Evolutionary conservation across 2,113 vertebrate genomes (phyloP).

Genomic region (Cheirogaleus medius): DNA sequence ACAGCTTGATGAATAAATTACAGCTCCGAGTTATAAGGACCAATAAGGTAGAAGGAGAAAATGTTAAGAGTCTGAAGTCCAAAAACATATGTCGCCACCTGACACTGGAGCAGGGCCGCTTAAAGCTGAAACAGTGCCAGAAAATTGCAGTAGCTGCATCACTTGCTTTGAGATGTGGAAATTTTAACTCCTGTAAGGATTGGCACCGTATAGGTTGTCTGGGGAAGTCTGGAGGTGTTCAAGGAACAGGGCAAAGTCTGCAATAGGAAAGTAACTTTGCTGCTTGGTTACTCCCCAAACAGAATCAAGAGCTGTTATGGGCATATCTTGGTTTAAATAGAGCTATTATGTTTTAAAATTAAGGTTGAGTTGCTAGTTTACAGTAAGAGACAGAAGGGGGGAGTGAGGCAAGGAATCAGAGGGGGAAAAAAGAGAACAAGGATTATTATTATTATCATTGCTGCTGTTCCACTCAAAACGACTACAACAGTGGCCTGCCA

Average conservation of each 20-base stretch:
- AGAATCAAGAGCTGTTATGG: neutral
- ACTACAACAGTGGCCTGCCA: neutral
- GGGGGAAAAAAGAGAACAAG: neutral
- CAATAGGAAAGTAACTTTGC: neutral
- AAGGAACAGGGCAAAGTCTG: neutral
- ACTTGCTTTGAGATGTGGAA: neutral
- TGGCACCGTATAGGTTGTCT: neutral
- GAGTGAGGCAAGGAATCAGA: neutral
- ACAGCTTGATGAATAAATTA: conserved; percentile 1
- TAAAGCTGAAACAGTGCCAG: neutral
- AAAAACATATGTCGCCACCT: neutral
- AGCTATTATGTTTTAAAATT: neutral
- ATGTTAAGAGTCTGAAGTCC: conserved; percentile 6
- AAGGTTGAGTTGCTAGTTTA: neutral
- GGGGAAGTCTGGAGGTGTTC: neutral
- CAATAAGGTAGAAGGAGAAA: neutral
- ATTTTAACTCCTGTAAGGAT: neutral
- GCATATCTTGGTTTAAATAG: accelerated
- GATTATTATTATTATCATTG: neutral
- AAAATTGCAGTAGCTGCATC: neutral
- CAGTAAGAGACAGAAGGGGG: neutral
- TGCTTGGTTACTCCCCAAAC: neutral
- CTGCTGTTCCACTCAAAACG: conserved; percentile 18
- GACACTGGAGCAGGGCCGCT: neutral
- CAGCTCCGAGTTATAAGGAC: neutral